These are phyloP conservation scores for Buphagus erythrorhynchus DNA, from an alignment of 2,797 vertebrate species.

Conservation along the genomic window DNA sequence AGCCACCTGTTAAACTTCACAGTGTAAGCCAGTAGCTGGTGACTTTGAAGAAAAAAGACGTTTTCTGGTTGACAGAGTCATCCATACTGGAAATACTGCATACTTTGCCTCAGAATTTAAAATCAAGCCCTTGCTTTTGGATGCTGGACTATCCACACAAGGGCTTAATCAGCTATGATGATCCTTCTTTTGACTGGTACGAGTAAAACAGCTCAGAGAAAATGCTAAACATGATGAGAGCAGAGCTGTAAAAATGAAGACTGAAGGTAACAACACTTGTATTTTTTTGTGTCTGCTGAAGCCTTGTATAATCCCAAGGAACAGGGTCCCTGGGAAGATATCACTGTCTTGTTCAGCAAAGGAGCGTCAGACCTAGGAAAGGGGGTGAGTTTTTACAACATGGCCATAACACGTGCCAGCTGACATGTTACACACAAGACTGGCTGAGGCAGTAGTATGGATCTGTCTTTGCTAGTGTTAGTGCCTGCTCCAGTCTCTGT, in stretches of 20 bases:
- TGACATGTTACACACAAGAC: constrained; percentile 24
- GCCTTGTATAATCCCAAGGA: not conserved
- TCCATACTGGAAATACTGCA: not conserved
- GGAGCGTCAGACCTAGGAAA: not conserved
- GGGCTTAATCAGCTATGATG: not conserved
- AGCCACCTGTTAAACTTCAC: not conserved
- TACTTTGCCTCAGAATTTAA: not conserved
- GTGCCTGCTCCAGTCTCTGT: not conserved
- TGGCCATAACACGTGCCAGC: not conserved
- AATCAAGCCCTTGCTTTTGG: not conserved
- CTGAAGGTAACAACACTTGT: not conserved
- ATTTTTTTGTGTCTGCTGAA: not conserved
- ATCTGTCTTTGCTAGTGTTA: constrained; percentile 10
- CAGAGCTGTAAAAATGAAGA: not conserved
- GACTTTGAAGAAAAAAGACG: not conserved
- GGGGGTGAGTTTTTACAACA: not conserved
- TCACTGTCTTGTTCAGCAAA: not conserved
- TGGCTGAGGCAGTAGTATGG: not conserved
- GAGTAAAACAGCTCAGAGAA: not conserved
- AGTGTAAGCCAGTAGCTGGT: not conserved
- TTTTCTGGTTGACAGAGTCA: not conserved
- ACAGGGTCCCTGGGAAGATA: not conserved
- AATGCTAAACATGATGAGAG: not conserved
- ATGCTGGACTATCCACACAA: not conserved
- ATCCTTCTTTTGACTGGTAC: not conserved